Base-by-base conservation (phyloP, 2,888 invertebrate species). In the Hybos culiciformis region DNA sequence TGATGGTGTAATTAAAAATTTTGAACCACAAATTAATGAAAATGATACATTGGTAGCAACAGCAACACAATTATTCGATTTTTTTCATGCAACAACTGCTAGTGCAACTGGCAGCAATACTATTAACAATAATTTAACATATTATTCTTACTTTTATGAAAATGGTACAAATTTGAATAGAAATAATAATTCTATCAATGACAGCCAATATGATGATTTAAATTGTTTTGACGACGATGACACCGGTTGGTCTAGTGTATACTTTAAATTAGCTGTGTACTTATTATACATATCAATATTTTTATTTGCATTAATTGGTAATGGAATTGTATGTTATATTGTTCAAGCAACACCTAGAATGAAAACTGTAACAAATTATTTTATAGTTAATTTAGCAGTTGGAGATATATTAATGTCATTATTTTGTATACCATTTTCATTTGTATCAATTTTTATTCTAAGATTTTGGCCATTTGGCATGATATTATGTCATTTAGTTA, bases 301-400 rank as follows among this genome's bases (percentile, higher is more conserved):
- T 54, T 60, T 83, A 12, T 69, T 80, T 36, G 80, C 84, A 0
- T 62, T 85, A 11, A 54, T 78, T 6, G 86, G 85, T 14, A 85
- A 85, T 57, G 79, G 80, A 40, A 71, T 82, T 38, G 88, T 93
- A 18, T 88, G 88, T 62, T 90, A 84, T 62, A 83, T 91, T 19
- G 88, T 93, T 1, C 72, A 83, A 50, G 77, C 80, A 4, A 82
- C 83, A 12, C 82, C 85, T 1, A 74, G 85, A 31, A 91, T 92
- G 90, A 76, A 84, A 54, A 91, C 90, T 0, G 88, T 92, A 4
- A 92, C 92, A 33, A 93, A 93, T 64, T 87, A 78, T 64, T 91
- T 92, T 63, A 87, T 93, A 57, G 83, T 85, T 58, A 87, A 86
- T 63, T 69, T 93, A 50, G 90, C 92, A 0, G 72, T 90, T 31